These are phyloP conservation scores for Limonius californicus DNA, from an alignment of 1,140 invertebrate genomes.

Conservation along the genomic window DNA sequence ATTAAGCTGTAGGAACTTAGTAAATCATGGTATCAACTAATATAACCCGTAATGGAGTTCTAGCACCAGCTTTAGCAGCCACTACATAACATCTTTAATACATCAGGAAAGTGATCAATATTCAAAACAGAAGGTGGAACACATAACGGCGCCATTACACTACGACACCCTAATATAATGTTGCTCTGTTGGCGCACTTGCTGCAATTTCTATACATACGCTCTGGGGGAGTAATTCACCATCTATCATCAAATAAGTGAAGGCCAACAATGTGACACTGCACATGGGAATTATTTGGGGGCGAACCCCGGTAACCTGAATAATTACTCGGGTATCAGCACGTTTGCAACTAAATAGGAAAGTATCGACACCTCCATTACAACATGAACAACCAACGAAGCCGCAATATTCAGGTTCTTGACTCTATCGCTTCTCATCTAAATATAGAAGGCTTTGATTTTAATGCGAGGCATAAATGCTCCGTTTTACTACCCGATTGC, in stretches of 20 bases:
- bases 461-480: background rate
- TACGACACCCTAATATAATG: constrained; percentile 3
- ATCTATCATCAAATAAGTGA: constrained; percentile 13
- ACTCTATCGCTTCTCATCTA: background rate
- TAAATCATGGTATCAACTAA: constrained; percentile 14
- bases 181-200: constrained; percentile 2
- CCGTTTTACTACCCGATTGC: background rate
- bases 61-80: constrained; percentile 2
- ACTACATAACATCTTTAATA: constrained; percentile 14
- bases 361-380: no score
- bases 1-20: constrained; percentile 12
- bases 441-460: background rate
- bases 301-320: background rate
- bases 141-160: constrained; percentile 12
- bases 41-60: constrained; percentile 7
- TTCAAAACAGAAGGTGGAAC: constrained; percentile 11
- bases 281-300: background rate
- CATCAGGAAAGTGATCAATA: constrained; percentile 13
- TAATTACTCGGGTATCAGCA: no score
- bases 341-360: no score
- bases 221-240: constrained; percentile 11
- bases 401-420: background rate
- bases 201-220: constrained; percentile 10
- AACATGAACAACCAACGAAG: no score
- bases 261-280: constrained; percentile 5